Percentiles rank a stretch among this genome's conserved stretches.
Evolutionary conservation across 2,113 vertebrate genomes (phyloP).

Genomic region (Oreotragus oreotragus): DNA sequence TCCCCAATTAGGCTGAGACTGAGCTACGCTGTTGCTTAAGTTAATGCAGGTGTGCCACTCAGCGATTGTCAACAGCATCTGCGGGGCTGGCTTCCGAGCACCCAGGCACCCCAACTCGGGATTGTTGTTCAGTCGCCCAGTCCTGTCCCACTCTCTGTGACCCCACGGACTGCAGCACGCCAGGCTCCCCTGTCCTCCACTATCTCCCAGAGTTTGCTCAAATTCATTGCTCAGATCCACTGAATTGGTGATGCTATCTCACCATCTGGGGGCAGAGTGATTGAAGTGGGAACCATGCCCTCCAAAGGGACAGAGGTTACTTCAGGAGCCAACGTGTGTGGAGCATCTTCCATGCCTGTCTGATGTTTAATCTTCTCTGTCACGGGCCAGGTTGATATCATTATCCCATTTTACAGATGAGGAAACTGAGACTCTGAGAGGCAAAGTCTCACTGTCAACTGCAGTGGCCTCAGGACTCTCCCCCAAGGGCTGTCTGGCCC

Average conservation of each 20-base stretch:
- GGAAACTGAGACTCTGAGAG: not conserved
- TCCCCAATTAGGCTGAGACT: slow-evolving; percentile 12
- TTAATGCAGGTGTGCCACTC: not conserved
- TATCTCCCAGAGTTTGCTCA: not conserved
- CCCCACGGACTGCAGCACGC: not conserved
- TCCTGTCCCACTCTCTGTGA: not conserved
- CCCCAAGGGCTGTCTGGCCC: not conserved
- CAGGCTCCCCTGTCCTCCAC: not conserved
- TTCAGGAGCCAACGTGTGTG: not conserved
- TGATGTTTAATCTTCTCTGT: not conserved
- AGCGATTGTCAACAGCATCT: not conserved
- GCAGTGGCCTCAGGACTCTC: not conserved
- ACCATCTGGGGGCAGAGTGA: not conserved
- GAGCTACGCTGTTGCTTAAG: not conserved
- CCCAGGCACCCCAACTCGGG: accelerated
- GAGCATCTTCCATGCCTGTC: not conserved
- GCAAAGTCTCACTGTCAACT: not conserved
- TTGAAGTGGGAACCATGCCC: not conserved
- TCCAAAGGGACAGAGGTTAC: not conserved
- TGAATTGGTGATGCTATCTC: not conserved
- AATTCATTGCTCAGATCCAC: not conserved
- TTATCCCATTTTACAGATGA: not conserved
- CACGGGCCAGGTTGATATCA: not conserved
- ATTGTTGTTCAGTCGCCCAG: not conserved
- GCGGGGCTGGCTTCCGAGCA: accelerated